Percentiles rank a stretch among this genome's conserved stretches.
phyloP scores from a whole-genome alignment of 1,140 invertebrate species.

The Drosophila takahashii region DNA sequence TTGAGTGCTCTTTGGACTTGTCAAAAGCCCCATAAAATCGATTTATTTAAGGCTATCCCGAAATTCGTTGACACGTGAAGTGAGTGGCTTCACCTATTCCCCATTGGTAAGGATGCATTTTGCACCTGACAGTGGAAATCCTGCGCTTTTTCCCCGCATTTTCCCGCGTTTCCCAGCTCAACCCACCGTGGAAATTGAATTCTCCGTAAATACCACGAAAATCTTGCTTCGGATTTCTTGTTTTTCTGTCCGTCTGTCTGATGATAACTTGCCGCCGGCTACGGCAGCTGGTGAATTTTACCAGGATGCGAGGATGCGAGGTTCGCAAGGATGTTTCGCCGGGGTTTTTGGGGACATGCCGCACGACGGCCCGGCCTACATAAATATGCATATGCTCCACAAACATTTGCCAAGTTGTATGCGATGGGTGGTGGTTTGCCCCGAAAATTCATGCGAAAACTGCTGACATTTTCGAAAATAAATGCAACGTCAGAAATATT shows the following conservation, averaged over 20 bases:
- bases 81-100: slow-evolving; percentile 3
- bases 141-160: neutral
- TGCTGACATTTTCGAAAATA: slow-evolving; percentile 78
- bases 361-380: slow-evolving; percentile 44
- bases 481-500: slow-evolving; percentile 77
- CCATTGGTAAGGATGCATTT: slow-evolving; percentile 8
- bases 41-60: slow-evolving; percentile 4
- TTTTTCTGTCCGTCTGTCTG: slow-evolving; percentile 7
- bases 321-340: neutral
- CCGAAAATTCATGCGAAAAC: slow-evolving; percentile 75
- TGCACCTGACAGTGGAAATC: slow-evolving; percentile 29
- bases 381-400: slow-evolving; percentile 77
- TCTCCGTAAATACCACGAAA: slow-evolving; percentile 45
- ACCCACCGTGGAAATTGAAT: slow-evolving; percentile 44
- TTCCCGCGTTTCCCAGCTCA: neutral
- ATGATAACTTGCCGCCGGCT: slow-evolving; percentile 30
- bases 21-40: slow-evolving; percentile 14
- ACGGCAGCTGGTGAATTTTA: slow-evolving; percentile 17
- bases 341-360: slow-evolving; percentile 28
- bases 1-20: slow-evolving; percentile 2
- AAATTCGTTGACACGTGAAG: slow-evolving; percentile 15
- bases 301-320: neutral
- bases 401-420: slow-evolving; percentile 68
- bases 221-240: slow-evolving; percentile 3
- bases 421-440: neutral